Base-by-base conservation (phyloP, 1,140 invertebrate genomes). In the Oscheius sp. region DNA sequence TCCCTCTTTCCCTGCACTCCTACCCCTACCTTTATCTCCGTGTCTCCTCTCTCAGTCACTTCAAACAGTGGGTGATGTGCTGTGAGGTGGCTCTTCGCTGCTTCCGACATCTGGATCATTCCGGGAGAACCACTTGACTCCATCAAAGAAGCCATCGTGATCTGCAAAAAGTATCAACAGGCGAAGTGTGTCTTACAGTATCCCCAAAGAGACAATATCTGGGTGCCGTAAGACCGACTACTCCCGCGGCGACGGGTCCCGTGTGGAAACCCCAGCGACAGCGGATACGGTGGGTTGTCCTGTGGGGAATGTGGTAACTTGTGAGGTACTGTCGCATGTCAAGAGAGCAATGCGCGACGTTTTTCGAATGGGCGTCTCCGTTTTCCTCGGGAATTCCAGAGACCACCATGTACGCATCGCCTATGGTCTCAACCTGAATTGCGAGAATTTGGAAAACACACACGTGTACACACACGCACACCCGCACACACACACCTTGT, bases 111-210 rank as follows among this genome's bases (percentile, higher is more conserved):
- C 78, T 83, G 81, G 49, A 83, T 83, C 69, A 76, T 74, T 66
- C 80, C 81, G 18, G 83, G 75, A 32, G 73, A 26, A 20, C 82
- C 81, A 34, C 78, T 88, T 26, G 85, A 87, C 86, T 96, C 93
- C 92, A 95, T 94, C 77, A 93, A 88, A 0, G 91, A 91, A 0
- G 93, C 91, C 10, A 92, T 94, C 84, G 95, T 95, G 0, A 84
- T 80, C 78, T 76, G 65, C 34, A 77, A 15, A 20, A 23, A 28
- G 20, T 32, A 2, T 59, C 20, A 15, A 23, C 29, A 34, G 15
- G 13, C 29, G 15, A 34, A 70, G 36, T 62, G 55, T 59, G 55
- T 3, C 23, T 61, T 58, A 95, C 93, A 0, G 93, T 94, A 85
- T 95, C 93, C 0, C 93, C 93, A 86, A 96, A 95, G 7, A 86